Evolutionary conservation across 2,888 invertebrate species (phyloP), one percentile per base, ranked within the genome.

Genomic region (Nomada goodeniana): DNA sequence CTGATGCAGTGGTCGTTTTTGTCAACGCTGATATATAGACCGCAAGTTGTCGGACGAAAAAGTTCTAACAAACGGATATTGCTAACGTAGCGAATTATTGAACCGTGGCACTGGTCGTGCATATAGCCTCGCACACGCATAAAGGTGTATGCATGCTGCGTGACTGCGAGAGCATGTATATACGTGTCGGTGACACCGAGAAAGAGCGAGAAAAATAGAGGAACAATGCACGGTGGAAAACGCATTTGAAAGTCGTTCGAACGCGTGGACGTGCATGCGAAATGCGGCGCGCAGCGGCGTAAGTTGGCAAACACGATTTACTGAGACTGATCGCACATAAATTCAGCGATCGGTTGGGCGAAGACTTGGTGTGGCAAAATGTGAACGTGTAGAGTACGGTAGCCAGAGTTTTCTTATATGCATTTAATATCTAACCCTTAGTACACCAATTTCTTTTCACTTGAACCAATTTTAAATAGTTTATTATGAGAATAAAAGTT

Each of bases 1-100:
- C 44, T 0, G 67, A 18, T 18, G 36, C 2, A 13, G 60, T 0
- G 53, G 1, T 20, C 23, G 60, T 61, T 74, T 67, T 55, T 67
- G 74, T 67, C 55, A 68, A 65, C n/a, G 42, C 11, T 29, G 50
- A 15, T 15, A n/a, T 9, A 36, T 2, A 2, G 2, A 50, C 15
- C 10, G 9, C 15, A n/a, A n/a, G 13, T 15, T 44, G 20, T n/a
- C n/a, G 26, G 10, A 61, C 47, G 65, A 65, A 80, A 82, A 86
- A 83, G 80, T 81, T 67, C 71, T 65, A 80, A 61, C 83, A 68
- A 82, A 77, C 86, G 84, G 84, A 88, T 85, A 88, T 88, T 80
- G 86, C 82, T 76, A 86, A 83, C 86, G 77, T 69, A 47, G 67
- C 76, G 85, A 87, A 86, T 87, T 86, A 88, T 88, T 82, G 87